Evolutionary conservation across 2,113 vertebrate genomes (phyloP).

Genomic region (Haemorhous mexicanus): DNA sequence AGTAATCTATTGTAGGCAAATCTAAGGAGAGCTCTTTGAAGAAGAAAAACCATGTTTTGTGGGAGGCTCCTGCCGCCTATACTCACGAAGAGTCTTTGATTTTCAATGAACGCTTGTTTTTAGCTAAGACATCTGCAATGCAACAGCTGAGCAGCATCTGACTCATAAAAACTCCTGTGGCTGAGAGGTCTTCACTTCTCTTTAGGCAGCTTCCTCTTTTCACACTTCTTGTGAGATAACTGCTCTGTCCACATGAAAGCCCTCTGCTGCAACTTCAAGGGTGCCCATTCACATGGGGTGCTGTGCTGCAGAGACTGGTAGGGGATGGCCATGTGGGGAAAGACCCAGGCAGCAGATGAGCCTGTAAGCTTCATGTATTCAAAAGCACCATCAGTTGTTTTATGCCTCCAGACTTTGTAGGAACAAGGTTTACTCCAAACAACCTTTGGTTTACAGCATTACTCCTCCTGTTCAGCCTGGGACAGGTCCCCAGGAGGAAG

Average conservation of each 20-base stretch:
- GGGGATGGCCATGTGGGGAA: neutral
- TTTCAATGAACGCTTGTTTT: neutral
- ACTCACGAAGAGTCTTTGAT: neutral
- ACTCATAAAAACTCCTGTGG: neutral
- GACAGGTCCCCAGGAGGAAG: neutral
- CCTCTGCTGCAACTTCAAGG: neutral
- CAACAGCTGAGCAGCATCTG: constrained; percentile 31
- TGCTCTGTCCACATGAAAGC: neutral
- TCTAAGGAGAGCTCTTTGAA: constrained; percentile 13
- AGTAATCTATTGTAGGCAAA: constrained; percentile 22
- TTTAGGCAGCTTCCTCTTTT: constrained; percentile 19
- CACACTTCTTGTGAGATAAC: neutral
- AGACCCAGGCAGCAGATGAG: neutral
- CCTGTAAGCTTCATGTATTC: rapidly evolving
- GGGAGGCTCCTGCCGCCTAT: neutral
- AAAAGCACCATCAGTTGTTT: neutral
- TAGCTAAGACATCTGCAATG: constrained; percentile 10
- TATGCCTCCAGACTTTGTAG: neutral
- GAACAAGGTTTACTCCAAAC: neutral
- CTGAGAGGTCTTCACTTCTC: constrained; percentile 33
- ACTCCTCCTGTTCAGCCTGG: neutral
- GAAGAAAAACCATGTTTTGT: constrained; percentile 13
- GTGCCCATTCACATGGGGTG: neutral
- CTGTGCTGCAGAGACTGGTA: neutral
- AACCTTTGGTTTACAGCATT: neutral